Base-by-base conservation (phyloP, 1,140 invertebrate species). In the Patella vulgata region DNA sequence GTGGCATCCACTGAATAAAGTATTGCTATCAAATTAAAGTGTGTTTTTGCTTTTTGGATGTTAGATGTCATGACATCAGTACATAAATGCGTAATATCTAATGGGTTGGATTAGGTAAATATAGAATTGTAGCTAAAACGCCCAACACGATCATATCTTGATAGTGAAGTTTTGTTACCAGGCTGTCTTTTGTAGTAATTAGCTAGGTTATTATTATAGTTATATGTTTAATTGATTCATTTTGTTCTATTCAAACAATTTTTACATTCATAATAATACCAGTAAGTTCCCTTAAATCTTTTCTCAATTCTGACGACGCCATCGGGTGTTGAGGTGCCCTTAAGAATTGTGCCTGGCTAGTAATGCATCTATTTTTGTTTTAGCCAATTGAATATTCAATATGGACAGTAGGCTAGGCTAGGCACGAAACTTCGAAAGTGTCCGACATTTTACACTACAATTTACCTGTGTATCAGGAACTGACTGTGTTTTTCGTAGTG, bases 221-320 rank as follows among this genome's bases (percentile, higher is more conserved):
- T n/a, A n/a, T n/a, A 64, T 85, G 83, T 72, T 85, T 85, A 40
- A 84, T 78, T 9, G 83, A 82, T 51, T 85, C 83, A 68, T 85
- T 82, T 53, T 82, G n/a, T 61, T 50, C 83, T 65, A 57, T 83
- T 83, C 63, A 85, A 85, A 2, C 83, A 82, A 76, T 85, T 85
- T 17, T 79, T 58, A 71, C 83, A 85, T 44, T 78, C 75, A 61
- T 84, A 85, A 65, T 82, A 85, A 61, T 85, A 82, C 83, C 83
- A 85, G 71, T 85, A 82, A 48, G 83, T 81, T 65, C 83, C 81
- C 66, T 84, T 84, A 65, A 85, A 84, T 50, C 80, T 81, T 63
- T 85, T 85, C 64, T 82, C 82, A 59, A 82, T 82, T 68, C 84
- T 85, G 52, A 85, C 84, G 6, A 82, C 74, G 42, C 83, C 83